A percentile compares a stretch with the other conserved stretches of the same genome.
phyloP scores from a whole-genome alignment of 1,140 invertebrate species.

The Procambarus virginalis region DNA sequence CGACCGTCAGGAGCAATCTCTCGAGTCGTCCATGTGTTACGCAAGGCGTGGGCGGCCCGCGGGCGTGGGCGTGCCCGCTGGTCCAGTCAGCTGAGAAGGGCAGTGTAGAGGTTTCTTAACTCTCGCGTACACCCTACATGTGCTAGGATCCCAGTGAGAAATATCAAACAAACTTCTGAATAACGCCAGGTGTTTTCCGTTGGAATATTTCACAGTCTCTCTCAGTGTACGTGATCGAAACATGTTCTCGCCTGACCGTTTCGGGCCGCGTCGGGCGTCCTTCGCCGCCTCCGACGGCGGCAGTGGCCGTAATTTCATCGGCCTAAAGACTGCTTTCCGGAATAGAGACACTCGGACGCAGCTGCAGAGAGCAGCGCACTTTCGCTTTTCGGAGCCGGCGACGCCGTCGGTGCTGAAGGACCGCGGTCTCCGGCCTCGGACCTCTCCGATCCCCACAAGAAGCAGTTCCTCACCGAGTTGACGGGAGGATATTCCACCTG shows the following conservation, averaged over 20 bases:
- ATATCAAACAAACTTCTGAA: background rate
- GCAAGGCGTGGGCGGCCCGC: background rate
- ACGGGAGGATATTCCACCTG: slow-evolving; percentile 86
- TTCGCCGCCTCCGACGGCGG: slow-evolving; percentile 20
- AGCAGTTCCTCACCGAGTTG: slow-evolving; percentile 85
- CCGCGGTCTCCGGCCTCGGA: slow-evolving; percentile 89
- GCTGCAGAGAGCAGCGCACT: slow-evolving; percentile 44
- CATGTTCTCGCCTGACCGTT: slow-evolving; percentile 59
- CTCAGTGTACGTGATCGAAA: background rate
- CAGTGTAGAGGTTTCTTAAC: background rate
- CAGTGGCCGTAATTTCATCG: slow-evolving; percentile 43
- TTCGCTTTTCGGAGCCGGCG: slow-evolving; percentile 58
- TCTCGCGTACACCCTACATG: background rate
- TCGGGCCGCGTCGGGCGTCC: slow-evolving; percentile 9
- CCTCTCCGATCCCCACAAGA: slow-evolving; percentile 85
- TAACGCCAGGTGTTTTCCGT: background rate
- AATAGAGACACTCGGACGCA: slow-evolving; percentile 27
- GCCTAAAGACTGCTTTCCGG: slow-evolving; percentile 52
- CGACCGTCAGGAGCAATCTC: background rate
- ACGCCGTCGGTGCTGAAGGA: slow-evolving; percentile 76
- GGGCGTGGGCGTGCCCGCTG: too few relatives aligned
- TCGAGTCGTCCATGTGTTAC: background rate
- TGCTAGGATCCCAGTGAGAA: background rate
- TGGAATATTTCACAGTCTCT: background rate
- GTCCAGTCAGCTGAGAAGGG: background rate